Percentiles rank a stretch among this genome's conserved stretches.
Evolutionary conservation across 2,888 invertebrate genomes (phyloP).

Genomic region (Pycnomerus fuliginosus): DNA sequence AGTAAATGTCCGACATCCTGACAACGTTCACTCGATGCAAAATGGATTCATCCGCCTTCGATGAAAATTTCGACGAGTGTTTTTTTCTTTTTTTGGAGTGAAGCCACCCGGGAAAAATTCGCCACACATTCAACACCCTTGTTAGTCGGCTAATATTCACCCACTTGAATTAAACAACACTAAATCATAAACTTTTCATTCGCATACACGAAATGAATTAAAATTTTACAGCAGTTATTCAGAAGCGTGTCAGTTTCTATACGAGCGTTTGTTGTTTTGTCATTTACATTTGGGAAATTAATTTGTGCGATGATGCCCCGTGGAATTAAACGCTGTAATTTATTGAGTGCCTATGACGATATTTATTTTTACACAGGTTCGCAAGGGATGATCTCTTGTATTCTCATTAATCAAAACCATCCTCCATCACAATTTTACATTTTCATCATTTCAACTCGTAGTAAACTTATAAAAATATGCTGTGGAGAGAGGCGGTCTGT

Average conservation of each 20-base stretch:
- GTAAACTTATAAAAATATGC: no score
- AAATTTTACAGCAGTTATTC: slow-evolving; percentile 48
- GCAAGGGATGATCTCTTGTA: slow-evolving; percentile 17
- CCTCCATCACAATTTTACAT: no score
- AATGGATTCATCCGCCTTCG: no score
- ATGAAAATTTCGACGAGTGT: no score
- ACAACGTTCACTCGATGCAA: no score
- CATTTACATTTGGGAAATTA: slow-evolving; percentile 43
- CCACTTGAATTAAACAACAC: slow-evolving; percentile 45
- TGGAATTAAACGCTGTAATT: slow-evolving; percentile 26
- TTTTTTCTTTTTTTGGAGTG: no score
- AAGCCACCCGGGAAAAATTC: slow-evolving; percentile 37
- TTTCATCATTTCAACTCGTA: no score
- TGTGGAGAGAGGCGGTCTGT: no score
- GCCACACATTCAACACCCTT: slow-evolving; percentile 29
- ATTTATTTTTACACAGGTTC: slow-evolving; percentile 27
- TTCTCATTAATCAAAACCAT: no score
- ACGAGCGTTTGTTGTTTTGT: slow-evolving; percentile 39
- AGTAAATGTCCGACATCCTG: slow-evolving; percentile 36
- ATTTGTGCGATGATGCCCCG: slow-evolving; percentile 30
- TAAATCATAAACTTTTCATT: slow-evolving; percentile 47
- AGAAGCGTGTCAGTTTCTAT: slow-evolving; percentile 37
- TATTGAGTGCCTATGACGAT: slow-evolving; percentile 24
- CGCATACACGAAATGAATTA: slow-evolving; percentile 50
- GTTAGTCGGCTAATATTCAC: slow-evolving; percentile 24